Evolutionary conservation across 2,888 invertebrate species (phyloP), one percentile per base, ranked within the genome.

Genomic region (Amaurobius ferox): DNA sequence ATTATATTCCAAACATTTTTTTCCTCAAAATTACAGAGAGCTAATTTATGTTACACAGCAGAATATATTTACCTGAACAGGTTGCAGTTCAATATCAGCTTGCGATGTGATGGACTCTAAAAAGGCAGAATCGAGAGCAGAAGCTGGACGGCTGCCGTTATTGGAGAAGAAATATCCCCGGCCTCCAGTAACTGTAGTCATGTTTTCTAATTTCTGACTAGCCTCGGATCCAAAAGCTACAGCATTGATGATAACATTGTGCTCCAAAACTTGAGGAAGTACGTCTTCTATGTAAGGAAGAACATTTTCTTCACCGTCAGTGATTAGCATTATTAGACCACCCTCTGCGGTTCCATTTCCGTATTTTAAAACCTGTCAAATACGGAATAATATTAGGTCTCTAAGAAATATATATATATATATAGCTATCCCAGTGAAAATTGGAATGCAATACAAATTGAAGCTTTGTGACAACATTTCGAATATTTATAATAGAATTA

Each of bases 51-150:
- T n/a, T n/a, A n/a, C n/a, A n/a, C n/a, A n/a, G n/a, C n/a, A n/a
- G n/a, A n/a, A 0, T 1, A 48, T 19, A 48, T 7, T 72, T 79
- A 89, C 89, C 73, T 88, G 88, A 13, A 89, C 87, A 19, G 89
- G 89, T 35, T 88, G 87, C 9, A 89, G 61, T 66, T 89, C 88
- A 62, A 89, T 79, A 74, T 89, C 89, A 7, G 89, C 88, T 76
- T 89, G 89, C 0, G 89, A 88, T 3, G 89, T 88, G 13, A 88
- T 88, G 1, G 88, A 87, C 26, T 89, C 89, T 48, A 88, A 64
- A 40, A 89, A 87, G 11, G 89, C 88, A 0, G 86, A 77, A 32
- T 88, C 79, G 0, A 89, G 78, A 0, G 88, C 87, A 3, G 79
- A 79, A 3, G 88, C 85, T 35, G 88, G 86, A 6, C 88, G 86